Conservation (phyloP, 35 echinoderm and acorn worm genomes). For the Heliocidaris erythrogramma region DNA sequence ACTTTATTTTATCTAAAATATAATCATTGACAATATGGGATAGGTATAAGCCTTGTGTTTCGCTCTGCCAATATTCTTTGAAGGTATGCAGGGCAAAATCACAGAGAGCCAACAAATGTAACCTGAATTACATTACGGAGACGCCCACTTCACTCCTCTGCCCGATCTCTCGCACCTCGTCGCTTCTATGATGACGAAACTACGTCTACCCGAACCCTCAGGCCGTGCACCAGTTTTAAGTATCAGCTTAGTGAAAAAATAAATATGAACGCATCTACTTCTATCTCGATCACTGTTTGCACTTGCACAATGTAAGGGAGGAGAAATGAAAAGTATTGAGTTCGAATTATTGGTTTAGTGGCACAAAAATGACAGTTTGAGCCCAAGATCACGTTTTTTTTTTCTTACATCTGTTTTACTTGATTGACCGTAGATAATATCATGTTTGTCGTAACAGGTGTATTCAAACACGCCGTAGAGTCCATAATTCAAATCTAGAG, state of each 20-base stretch:
- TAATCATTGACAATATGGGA: neutral
- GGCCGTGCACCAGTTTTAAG: neutral
- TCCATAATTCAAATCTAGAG: neutral
- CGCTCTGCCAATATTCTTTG: neutral
- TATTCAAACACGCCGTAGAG: neutral
- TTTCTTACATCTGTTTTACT: neutral
- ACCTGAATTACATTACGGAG: neutral
- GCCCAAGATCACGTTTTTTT: neutral
- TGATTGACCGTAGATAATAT: neutral
- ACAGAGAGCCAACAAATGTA: neutral
- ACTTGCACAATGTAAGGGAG: neutral
- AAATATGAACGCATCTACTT: neutral
- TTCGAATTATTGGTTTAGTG: neutral
- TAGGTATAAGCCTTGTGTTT: neutral
- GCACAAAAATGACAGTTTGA: neutral
- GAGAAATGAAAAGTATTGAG: neutral
- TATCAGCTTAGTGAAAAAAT: neutral
- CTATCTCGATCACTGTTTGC: neutral
- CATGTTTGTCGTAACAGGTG: neutral
- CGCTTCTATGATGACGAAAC: no score
- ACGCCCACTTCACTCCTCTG: neutral
- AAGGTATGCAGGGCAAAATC: neutral
- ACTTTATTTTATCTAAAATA: neutral
- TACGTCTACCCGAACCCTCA: neutral
- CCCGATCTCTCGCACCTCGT: neutral